These are phyloP conservation scores for Tympanuchus pallidicinctus DNA, from an alignment of 2,113 vertebrate genomes.

Conservation along the genomic window DNA sequence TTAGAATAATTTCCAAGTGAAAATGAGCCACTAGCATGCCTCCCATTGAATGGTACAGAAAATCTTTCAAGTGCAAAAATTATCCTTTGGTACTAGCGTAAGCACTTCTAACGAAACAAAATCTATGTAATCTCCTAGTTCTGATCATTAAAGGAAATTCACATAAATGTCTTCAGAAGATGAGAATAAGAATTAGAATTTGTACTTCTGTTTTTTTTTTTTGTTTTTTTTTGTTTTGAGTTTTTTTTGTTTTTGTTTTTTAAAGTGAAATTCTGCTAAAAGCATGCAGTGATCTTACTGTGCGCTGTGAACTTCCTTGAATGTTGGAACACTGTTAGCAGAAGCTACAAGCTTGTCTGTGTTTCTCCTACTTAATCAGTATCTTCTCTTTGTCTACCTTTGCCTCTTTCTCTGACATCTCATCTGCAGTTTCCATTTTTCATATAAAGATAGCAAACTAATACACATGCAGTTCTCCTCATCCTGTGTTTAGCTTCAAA, in stretches of 20 bases:
- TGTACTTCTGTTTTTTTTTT: not conserved
- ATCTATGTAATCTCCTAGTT: not conserved
- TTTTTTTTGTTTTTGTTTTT: not conserved
- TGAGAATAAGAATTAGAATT: not conserved
- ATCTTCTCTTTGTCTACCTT: not conserved
- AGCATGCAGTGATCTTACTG: not conserved
- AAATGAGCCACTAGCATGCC: not conserved
- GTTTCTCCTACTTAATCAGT: not conserved
- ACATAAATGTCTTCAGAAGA: not conserved
- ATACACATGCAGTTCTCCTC: not conserved
- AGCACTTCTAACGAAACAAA: not conserved
- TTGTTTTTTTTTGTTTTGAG: not conserved
- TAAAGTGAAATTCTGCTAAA: not conserved
- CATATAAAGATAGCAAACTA: not conserved
- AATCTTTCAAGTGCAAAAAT: not conserved
- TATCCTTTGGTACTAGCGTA: not conserved
- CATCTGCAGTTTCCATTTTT: not conserved
- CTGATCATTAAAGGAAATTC: not conserved
- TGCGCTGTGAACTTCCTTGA: not conserved
- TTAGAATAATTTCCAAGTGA: not conserved
- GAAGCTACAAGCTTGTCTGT: not conserved
- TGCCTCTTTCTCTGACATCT: not conserved
- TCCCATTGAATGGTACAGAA: not conserved
- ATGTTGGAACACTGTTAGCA: not conserved
- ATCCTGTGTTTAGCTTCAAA: not conserved